Evolutionary conservation across 2,113 vertebrate genomes (phyloP).

Genomic region (Corythornis madagascariensis): DNA sequence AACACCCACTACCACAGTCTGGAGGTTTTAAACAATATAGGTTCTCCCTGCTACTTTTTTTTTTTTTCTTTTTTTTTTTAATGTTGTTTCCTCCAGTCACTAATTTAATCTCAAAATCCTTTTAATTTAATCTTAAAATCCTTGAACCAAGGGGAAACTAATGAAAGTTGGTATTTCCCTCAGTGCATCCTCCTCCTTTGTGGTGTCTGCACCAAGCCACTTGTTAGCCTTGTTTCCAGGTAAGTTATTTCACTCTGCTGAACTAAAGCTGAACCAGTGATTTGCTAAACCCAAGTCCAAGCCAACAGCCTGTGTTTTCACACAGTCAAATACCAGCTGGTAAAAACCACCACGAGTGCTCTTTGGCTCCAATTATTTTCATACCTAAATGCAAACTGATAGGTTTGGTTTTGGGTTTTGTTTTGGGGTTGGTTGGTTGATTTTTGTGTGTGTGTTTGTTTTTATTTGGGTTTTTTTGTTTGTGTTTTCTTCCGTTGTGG

Average conservation of each 20-base stretch:
- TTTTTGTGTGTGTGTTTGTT: too few species aligned
- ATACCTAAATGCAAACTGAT: neutral
- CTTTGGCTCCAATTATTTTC: neutral
- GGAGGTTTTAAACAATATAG: neutral
- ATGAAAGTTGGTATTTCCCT: neutral
- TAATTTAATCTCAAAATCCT: neutral
- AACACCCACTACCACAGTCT: neutral
- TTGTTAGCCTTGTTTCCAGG: neutral
- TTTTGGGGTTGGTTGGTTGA: too few species aligned
- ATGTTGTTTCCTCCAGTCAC: neutral
- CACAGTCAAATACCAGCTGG: neutral
- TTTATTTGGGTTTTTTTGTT: too few species aligned
- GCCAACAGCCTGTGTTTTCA: neutral
- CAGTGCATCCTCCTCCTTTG: neutral
- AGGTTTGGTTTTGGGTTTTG: neutral
- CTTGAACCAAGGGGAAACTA: neutral
- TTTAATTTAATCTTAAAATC: neutral
- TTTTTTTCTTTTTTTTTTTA: too few species aligned
- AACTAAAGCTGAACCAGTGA: neutral
- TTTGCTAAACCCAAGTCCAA: neutral
- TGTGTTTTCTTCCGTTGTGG: too few species aligned
- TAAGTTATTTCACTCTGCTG: neutral
- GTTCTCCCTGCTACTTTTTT: neutral
- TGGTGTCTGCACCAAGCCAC: neutral
- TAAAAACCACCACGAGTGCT: rapidly evolving